Evolutionary conservation across 1,140 invertebrate genomes (phyloP).

Genomic region (Micrasema longulum): DNA sequence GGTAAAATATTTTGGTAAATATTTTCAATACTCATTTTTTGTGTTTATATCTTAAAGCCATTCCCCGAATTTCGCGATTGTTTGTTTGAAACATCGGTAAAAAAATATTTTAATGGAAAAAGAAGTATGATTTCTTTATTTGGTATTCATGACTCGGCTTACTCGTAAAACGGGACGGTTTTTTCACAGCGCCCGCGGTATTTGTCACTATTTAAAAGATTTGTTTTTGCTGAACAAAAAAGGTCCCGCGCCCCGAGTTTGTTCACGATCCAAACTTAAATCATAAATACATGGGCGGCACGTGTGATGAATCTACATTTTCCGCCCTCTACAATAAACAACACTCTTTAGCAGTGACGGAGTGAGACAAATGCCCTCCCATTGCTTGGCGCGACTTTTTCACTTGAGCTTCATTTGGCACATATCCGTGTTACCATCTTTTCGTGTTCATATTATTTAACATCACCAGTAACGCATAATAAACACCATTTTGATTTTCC

Average conservation of each 20-base stretch:
- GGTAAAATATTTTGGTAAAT: too few species aligned
- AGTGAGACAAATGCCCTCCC: constrained; percentile 14
- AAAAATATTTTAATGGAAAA: constrained; percentile 25
- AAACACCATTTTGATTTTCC: too few species aligned
- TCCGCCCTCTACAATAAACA: constrained; percentile 27
- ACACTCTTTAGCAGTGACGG: constrained; percentile 30
- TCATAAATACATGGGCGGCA: constrained; percentile 38
- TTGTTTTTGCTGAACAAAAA: constrained; percentile 37
- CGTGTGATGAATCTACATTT: constrained; percentile 39
- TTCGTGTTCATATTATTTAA: too few species aligned
- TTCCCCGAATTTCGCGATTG: too few species aligned
- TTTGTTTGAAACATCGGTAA: not conserved
- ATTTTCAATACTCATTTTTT: not conserved
- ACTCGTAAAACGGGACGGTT: constrained; percentile 10
- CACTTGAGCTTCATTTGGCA: too few species aligned
- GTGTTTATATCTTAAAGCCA: not conserved
- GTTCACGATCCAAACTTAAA: constrained; percentile 38
- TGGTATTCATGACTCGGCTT: constrained; percentile 25
- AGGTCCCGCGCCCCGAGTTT: constrained; percentile 28
- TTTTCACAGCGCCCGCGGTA: constrained; percentile 23
- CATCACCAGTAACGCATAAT: too few species aligned
- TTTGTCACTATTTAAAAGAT: constrained; percentile 39
- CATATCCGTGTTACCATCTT: too few species aligned
- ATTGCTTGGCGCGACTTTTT: not conserved
- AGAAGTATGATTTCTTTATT: constrained; percentile 15